Evolutionary conservation across 2,797 vertebrate species (phyloP).

Genomic region (Heliangelus exortis): DNA sequence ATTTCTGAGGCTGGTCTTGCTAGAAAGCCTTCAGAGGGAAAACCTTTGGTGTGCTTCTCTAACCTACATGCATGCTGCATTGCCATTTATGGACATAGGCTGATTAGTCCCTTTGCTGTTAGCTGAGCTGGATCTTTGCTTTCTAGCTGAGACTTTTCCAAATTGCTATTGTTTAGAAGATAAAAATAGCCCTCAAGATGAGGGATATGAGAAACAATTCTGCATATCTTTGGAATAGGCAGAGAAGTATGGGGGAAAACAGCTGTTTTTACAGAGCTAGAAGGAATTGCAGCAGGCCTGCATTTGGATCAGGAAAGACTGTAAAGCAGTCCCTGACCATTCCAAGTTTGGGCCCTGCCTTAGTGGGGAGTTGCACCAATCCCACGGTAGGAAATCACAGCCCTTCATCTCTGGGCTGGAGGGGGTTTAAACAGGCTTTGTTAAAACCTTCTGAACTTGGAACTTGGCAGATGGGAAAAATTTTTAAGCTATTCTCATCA

Average conservation of each 20-base stretch:
- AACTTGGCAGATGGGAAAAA: not conserved
- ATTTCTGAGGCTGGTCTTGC: not conserved
- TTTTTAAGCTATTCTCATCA: constrained; percentile 25
- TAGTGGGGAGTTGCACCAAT: not conserved
- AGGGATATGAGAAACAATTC: not conserved
- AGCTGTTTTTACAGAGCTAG: not conserved
- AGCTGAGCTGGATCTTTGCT: constrained; percentile 18
- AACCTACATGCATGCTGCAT: not conserved
- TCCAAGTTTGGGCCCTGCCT: not conserved
- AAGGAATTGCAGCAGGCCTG: constrained; percentile 4
- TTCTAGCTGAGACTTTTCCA: constrained; percentile 20
- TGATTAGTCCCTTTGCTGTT: constrained; percentile 6
- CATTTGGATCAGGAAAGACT: not conserved
- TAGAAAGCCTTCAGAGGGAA: not conserved
- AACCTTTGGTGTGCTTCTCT: not conserved
- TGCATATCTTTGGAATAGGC: not conserved
- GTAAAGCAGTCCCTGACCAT: not conserved
- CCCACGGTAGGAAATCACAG: not conserved
- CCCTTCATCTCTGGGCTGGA: not conserved
- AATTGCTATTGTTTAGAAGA: not conserved
- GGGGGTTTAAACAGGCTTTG: not conserved
- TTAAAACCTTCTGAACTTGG: not conserved
- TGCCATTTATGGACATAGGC: not conserved
- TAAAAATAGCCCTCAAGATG: not conserved
- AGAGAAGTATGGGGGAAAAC: not conserved